A percentile compares a stretch with the other conserved stretches of the same genome.
Evolutionary conservation across 2,113 vertebrate genomes (phyloP).

Genomic region (Sander lucioperca): DNA sequence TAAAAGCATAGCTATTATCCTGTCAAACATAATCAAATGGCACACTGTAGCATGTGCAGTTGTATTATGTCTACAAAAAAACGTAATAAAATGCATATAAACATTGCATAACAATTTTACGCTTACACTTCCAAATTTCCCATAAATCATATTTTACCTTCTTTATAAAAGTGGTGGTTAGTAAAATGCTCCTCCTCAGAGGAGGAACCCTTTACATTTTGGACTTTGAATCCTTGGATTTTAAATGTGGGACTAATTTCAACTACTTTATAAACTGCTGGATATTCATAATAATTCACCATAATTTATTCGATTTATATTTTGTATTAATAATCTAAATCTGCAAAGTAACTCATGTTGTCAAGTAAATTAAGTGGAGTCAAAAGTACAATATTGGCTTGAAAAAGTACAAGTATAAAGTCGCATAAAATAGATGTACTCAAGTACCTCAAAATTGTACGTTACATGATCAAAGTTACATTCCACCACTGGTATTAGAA

Average conservation of each 20-base stretch:
- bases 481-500: neutral
- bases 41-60: neutral
- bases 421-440: too few relatives aligned
- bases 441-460: too few relatives aligned
- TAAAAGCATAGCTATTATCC: too few relatives aligned
- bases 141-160: neutral
- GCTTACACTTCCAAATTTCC: neutral
- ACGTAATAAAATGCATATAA: neutral
- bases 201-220: neutral
- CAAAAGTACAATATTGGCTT: too few relatives aligned
- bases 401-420: too few relatives aligned
- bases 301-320: neutral
- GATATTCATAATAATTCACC: too few relatives aligned
- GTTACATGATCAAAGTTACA: neutral
- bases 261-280: too few relatives aligned
- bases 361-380: too few relatives aligned
- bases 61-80: neutral
- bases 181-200: neutral
- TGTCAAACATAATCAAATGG: neutral
- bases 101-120: neutral
- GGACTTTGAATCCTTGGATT: neutral
- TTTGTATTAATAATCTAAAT: too few relatives aligned
- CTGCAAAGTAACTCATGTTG: too few relatives aligned
- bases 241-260: neutral
- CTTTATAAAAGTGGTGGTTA: neutral